Base-by-base conservation (phyloP, 2,113 vertebrate genomes). In the Engraulis encrasicolus region DNA sequence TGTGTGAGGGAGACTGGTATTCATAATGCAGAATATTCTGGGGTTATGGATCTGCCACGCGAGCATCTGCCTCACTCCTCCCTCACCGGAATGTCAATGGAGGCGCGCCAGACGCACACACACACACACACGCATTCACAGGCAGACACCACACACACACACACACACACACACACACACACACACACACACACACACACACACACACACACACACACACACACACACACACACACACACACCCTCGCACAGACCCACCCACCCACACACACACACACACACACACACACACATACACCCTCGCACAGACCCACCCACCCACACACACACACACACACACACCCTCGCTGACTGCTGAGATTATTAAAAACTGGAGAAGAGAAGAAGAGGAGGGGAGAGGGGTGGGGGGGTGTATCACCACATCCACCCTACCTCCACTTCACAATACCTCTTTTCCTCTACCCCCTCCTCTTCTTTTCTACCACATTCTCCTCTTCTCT, bases 21-120 rank as follows among this genome's bases (percentile, higher is more conserved):
- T 78, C 80, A 71, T 71, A 52, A 71, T 4, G 82, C 58, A 81
- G 66, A 23, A 82, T 83, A 81, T 84, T 81, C 54, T 19, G 54
- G 37, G 81, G 61, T 86, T 86, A 86, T 77, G 37, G 58, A 79
- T 86, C 79, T 82, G 48, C 36, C 85, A 15, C 66, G 77, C 36
- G 20, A 54, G 19, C 49, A 19, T 54, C 48, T 20, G 50, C 37
- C 79, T 83, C 66, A 17, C 54, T 19, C 61, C 45, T 36, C 66
- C 31, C 38, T 79, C 58, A 15, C 50, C 31, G 45, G 45, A 80
- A 82, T 82, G 79, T 40, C 50, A 81, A 81, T 54, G n/a, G 58
- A 27, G 27, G 66, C 23, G n/a, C 31, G 12, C 27, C 27, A 74
- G 23, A 74, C 27, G 31, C 2, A n/a, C n/a, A n/a, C n/a, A n/a